Conservation (phyloP, 37 sponge, comb jelly and placozoan genomes). For the Oopsacas minuta region DNA sequence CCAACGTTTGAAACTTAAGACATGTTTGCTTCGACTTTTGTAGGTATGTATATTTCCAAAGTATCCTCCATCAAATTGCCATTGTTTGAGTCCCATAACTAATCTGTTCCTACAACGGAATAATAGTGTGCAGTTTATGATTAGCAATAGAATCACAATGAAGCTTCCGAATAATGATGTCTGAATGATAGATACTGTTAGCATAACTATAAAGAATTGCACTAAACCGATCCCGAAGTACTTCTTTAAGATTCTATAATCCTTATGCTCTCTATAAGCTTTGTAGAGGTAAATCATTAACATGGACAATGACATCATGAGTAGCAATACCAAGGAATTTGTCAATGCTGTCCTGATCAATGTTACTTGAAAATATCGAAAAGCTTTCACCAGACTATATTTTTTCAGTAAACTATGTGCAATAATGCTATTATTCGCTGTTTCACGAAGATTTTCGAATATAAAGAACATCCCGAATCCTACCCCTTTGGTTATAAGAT, state of each 20-base stretch:
- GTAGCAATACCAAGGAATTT: background rate
- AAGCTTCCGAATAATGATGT: background rate
- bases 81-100: background rate
- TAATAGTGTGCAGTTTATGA: background rate
- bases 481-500: background rate
- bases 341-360: background rate
- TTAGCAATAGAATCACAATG: background rate
- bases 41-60: background rate
- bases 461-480: background rate
- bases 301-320: background rate
- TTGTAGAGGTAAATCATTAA: background rate
- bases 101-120: background rate
- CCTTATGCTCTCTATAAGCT: background rate
- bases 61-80: background rate
- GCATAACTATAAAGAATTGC: background rate
- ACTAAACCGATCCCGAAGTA: background rate
- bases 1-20: background rate
- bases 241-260: background rate
- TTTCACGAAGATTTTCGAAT: background rate
- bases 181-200: background rate
- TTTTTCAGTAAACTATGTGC: background rate
- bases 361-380: background rate
- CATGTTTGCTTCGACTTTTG: background rate
- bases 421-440: background rate
- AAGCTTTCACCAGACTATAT: background rate